Conservation (phyloP, 2,113 vertebrate species). For the Lampris incognitus region DNA sequence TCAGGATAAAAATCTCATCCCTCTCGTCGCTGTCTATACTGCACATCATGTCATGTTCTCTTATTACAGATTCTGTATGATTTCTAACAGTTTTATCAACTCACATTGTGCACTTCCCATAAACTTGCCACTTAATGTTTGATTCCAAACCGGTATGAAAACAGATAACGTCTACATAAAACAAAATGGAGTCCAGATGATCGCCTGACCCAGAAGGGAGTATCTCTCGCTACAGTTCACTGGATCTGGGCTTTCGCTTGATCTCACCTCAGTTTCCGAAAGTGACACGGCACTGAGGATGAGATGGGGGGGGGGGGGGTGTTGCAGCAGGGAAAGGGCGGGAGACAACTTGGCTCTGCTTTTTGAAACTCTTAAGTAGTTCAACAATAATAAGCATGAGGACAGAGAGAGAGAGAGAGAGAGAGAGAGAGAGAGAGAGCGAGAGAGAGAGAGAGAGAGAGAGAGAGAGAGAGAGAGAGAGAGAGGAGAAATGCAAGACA, state of each 20-base stretch:
- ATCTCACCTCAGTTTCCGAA: constrained; percentile 63
- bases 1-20: constrained; percentile 24
- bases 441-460: constrained; percentile 17
- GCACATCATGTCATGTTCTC: constrained; percentile 21
- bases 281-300: constrained; percentile 53
- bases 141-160: constrained; percentile 42
- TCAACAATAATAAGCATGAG: constrained; percentile 70
- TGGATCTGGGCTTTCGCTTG: constrained; percentile 47
- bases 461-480: constrained; percentile 68
- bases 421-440: no score
- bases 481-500: constrained; percentile 85
- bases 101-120: constrained; percentile 37
- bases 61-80: constrained; percentile 57
- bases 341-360: constrained; percentile 40
- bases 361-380: constrained; percentile 52
- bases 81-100: constrained; percentile 53
- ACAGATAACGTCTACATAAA: constrained; percentile 58
- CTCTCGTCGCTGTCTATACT: background rate
- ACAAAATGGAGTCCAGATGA: constrained; percentile 68
- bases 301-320: background rate
- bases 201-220: constrained; percentile 23
- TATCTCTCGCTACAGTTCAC: constrained; percentile 27
- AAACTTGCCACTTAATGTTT: constrained; percentile 57
- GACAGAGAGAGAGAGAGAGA: constrained; percentile 56
- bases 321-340: background rate